phyloP scores from a whole-genome alignment of 2,797 vertebrate species.

The Sphenopsis melanotis region DNA sequence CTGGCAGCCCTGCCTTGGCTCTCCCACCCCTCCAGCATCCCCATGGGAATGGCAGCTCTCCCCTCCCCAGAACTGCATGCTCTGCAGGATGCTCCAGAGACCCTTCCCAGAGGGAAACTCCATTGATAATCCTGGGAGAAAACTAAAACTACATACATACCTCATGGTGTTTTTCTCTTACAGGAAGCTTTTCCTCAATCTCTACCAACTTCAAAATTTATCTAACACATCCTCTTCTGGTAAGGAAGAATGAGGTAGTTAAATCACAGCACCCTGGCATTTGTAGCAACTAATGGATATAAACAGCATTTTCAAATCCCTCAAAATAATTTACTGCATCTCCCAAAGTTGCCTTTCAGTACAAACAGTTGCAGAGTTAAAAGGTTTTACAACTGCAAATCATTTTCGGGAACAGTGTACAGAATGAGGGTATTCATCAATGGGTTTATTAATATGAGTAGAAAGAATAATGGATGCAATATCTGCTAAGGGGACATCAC shows the following conservation, averaged over 20 bases:
- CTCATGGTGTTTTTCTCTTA: not conserved
- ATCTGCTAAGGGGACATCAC: not conserved
- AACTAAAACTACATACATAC: not conserved
- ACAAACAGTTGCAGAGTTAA: not conserved
- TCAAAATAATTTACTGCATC: slow-evolving; percentile 19
- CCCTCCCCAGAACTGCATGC: not conserved
- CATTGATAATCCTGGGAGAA: not conserved
- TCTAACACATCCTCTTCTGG: not conserved
- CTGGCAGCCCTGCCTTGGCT: not conserved
- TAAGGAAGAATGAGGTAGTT: slow-evolving; percentile 2
- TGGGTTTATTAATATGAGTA: not conserved
- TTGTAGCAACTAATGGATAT: not conserved
- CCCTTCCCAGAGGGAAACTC: not conserved
- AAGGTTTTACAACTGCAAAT: slow-evolving; percentile 17
- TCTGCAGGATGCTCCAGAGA: not conserved
- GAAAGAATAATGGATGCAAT: slow-evolving; percentile 24
- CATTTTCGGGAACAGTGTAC: not conserved
- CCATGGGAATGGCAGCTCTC: not conserved
- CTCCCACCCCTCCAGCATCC: not conserved
- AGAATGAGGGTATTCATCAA: slow-evolving; percentile 30
- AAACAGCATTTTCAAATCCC: slow-evolving; percentile 11
- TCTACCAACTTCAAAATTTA: not conserved
- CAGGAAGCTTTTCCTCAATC: not conserved
- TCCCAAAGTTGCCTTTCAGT: slow-evolving; percentile 1
- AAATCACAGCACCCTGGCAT: not conserved